Conservation (phyloP, 2,113 vertebrate genomes). For the Phalacrocorax pelagicus region DNA sequence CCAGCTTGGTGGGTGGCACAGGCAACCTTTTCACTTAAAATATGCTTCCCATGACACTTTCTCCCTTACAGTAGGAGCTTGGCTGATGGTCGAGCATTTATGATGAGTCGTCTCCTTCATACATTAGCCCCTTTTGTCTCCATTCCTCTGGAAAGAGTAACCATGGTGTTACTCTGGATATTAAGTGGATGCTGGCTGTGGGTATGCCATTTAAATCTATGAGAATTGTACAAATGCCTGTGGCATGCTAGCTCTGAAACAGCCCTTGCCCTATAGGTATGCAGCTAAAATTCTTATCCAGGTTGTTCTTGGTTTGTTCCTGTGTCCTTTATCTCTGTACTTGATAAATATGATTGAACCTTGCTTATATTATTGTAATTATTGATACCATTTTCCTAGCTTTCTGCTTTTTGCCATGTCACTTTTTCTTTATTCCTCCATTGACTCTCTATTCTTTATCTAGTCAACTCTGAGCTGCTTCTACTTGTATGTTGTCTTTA, state of each 20-base stretch:
- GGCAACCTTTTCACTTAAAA: neutral
- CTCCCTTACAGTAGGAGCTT: neutral
- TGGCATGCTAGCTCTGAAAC: neutral
- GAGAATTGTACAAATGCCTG: fast-evolving
- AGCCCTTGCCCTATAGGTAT: neutral
- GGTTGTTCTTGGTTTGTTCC: neutral
- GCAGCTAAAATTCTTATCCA: neutral
- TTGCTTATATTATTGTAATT: neutral
- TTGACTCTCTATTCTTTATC: neutral
- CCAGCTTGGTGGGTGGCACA: neutral
- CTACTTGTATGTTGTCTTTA: neutral
- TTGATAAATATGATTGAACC: neutral
- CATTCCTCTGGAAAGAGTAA: neutral
- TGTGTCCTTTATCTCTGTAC: neutral
- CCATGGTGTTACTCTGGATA: neutral
- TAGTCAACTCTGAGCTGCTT: neutral
- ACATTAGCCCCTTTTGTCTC: neutral
- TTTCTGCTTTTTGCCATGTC: neutral
- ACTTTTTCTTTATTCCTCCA: neutral
- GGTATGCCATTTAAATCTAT: neutral
- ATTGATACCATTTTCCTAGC: neutral
- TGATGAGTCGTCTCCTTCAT: neutral
- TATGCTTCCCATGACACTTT: neutral
- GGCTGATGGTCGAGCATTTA: neutral
- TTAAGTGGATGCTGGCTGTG: neutral